phyloP scores from a whole-genome alignment of 2,888 invertebrate genomes.

The Heteropelma amictum region DNA sequence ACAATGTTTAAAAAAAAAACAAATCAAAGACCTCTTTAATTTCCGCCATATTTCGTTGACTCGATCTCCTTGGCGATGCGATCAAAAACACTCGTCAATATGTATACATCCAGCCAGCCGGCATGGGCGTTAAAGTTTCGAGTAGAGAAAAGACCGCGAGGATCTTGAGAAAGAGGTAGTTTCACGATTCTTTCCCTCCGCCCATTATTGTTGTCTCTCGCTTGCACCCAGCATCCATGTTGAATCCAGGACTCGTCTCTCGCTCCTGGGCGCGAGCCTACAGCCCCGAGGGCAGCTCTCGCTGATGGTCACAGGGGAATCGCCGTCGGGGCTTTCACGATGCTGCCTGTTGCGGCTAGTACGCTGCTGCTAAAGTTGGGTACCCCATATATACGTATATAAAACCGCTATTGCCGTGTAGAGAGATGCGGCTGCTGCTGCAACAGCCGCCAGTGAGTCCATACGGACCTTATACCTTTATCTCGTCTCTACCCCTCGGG shows the following conservation, averaged over 20 bases:
- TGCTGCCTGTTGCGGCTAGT: slow-evolving; percentile 43
- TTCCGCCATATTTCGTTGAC: neutral
- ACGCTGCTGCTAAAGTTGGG: slow-evolving; percentile 11
- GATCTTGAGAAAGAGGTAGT: slow-evolving; percentile 70
- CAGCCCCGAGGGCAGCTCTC: slow-evolving; percentile 53
- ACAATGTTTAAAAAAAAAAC: too few relatives aligned
- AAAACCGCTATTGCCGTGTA: slow-evolving; percentile 4
- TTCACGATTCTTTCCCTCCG: slow-evolving; percentile 12
- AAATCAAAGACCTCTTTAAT: too few relatives aligned
- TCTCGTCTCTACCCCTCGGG: slow-evolving; percentile 53
- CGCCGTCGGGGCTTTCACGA: slow-evolving; percentile 77
- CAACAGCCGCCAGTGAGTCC: slow-evolving; percentile 38
- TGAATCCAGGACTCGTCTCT: slow-evolving; percentile 47
- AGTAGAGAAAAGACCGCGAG: slow-evolving; percentile 62
- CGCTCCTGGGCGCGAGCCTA: slow-evolving; percentile 44
- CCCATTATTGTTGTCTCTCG: slow-evolving; percentile 36
- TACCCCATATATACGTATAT: slow-evolving; percentile 13
- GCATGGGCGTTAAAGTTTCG: neutral
- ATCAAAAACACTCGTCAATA: slow-evolving; percentile 25
- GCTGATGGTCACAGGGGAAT: slow-evolving; percentile 66
- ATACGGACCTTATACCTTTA: slow-evolving; percentile 34
- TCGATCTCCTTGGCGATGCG: neutral
- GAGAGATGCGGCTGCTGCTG: slow-evolving; percentile 27
- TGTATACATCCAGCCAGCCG: neutral
- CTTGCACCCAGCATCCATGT: slow-evolving; percentile 41